phyloP scores from a whole-genome alignment of 2,888 invertebrate species.

The Ectemnius lituratus region DNA sequence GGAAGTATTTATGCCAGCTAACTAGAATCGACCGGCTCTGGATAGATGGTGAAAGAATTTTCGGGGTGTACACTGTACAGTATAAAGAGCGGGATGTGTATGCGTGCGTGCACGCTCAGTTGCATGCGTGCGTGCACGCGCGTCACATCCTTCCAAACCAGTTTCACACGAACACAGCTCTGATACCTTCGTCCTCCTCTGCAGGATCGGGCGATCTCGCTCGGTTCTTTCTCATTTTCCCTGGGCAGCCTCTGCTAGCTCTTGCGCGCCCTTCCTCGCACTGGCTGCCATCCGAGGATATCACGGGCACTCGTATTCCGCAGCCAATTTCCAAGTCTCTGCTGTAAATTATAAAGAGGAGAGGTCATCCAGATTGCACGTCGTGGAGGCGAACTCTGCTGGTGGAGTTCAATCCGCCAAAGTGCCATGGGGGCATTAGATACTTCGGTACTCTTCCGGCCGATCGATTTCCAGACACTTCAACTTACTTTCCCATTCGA shows the following conservation, averaged over 20 bases:
- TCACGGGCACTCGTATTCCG: conserved; percentile 32
- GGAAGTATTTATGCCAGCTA: neutral
- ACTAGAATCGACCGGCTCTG: no score
- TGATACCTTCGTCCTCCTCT: conserved; percentile 67
- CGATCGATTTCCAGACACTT: neutral
- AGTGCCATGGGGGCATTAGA: neutral
- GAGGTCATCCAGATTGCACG: conserved; percentile 24
- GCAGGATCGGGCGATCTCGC: conserved; percentile 56
- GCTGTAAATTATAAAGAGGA: conserved; percentile 31
- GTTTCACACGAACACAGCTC: conserved; percentile 71
- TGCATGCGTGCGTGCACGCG: conserved; percentile 53
- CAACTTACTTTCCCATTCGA: neutral
- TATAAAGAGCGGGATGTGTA: conserved; percentile 32
- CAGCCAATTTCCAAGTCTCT: conserved; percentile 38
- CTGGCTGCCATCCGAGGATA: conserved; percentile 33
- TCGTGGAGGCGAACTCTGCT: neutral
- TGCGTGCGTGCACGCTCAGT: conserved; percentile 21
- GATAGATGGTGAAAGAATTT: conserved; percentile 61
- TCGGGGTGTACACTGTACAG: conserved; percentile 58
- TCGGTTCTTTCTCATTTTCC: conserved; percentile 45
- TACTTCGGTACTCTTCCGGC: no score
- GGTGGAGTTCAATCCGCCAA: conserved; percentile 2
- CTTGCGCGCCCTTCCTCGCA: conserved; percentile 28
- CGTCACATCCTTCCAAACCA: conserved; percentile 75
- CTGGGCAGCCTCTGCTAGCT: conserved; percentile 16